Conservation (phyloP, 2,888 invertebrate genomes). For the Smittia sp. region DNA sequence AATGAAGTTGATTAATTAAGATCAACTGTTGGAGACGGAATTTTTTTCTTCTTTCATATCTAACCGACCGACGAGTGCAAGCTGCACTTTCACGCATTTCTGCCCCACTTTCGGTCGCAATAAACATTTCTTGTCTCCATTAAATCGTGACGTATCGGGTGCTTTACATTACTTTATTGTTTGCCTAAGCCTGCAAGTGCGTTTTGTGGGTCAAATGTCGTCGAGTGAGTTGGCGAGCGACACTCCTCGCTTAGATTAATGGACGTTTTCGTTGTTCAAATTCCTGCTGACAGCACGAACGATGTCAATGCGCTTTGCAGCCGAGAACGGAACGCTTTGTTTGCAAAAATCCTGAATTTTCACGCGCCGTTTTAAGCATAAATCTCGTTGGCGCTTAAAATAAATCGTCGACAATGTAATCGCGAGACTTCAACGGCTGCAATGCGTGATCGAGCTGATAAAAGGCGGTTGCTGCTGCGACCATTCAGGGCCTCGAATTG, state of each 20-base stretch:
- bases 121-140: neutral
- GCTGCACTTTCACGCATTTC: neutral
- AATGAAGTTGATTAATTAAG: constrained; percentile 1
- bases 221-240: neutral
- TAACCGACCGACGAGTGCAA: neutral
- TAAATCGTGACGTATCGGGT: neutral
- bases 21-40: neutral
- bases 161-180: constrained; percentile 5
- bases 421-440: neutral
- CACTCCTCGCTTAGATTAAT: constrained; percentile 10
- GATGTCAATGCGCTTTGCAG: no score
- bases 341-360: no score
- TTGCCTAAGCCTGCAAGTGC: constrained; percentile 3
- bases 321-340: no score
- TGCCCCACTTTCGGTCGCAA: neutral
- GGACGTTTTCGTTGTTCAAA: neutral
- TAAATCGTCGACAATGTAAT: neutral
- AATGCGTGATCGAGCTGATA: neutral
- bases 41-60: no score
- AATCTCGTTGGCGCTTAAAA: neutral
- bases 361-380: neutral
- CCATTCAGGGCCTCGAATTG: neutral
- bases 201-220: constrained; percentile 31
- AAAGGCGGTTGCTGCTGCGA: neutral
- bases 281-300: neutral